Percentiles rank a stretch among this genome's conserved stretches.
phyloP scores from a whole-genome alignment of 2,113 vertebrate species.

The Archilochus colubris region DNA sequence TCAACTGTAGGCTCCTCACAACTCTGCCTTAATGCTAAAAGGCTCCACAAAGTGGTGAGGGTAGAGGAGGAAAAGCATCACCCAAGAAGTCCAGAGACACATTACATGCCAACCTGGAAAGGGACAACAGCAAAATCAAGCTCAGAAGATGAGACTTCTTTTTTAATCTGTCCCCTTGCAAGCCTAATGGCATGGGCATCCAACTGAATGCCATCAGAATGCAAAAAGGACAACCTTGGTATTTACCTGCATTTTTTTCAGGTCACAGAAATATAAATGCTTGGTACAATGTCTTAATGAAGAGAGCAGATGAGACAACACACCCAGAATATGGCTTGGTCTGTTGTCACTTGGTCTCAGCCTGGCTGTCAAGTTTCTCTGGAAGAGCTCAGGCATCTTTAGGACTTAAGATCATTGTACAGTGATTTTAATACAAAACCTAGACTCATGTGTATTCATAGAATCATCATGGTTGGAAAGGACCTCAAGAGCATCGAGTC shows the following conservation, averaged over 20 bases:
- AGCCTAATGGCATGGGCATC: background rate
- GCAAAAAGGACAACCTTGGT: background rate
- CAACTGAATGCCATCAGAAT: background rate
- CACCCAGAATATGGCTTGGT: background rate
- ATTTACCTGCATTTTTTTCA: background rate
- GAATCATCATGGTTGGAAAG: too few species aligned
- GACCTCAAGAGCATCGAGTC: too few species aligned
- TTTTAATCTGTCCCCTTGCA: background rate
- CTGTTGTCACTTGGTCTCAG: background rate
- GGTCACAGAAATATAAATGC: background rate
- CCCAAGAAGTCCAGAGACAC: background rate
- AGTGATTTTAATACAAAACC: background rate
- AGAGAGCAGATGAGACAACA: background rate
- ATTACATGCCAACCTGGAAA: background rate
- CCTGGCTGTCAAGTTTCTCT: background rate
- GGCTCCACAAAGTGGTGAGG: background rate
- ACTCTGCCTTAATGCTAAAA: background rate
- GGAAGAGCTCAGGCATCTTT: background rate
- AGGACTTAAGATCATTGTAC: background rate
- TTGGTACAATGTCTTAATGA: background rate
- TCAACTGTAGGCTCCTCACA: background rate
- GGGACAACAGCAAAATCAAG: background rate
- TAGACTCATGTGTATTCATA: background rate
- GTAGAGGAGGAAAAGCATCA: background rate
- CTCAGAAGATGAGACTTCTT: background rate